Base-by-base conservation (phyloP, 2,113 vertebrate species). In the Antidorcas marsupialis region DNA sequence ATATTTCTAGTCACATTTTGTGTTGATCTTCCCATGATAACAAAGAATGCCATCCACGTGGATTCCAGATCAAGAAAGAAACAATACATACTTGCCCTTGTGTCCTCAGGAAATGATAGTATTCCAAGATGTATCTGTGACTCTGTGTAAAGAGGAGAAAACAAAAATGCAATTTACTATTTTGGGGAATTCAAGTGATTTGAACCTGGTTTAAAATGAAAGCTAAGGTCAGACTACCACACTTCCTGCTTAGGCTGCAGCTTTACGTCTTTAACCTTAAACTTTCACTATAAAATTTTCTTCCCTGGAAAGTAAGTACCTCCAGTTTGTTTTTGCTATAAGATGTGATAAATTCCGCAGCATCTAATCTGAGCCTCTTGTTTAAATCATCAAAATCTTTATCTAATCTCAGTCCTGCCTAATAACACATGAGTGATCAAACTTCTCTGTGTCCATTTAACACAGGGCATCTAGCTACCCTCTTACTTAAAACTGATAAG, bases 191-290 rank as follows among this genome's bases (percentile, higher is more conserved):
- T 92, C 36, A 81, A 90, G 50, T 47, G 47, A 84, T 79, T 25
- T 96, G 78, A 89, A 57, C 33, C 53, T 97, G 79, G 96, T 96
- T 95, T 87, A 94, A 96, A 90, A 90, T 87, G 92, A 95, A 97
- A 97, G 88, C 50, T 82, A 60, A 94, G 85, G 81, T 94, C 43
- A 87, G 89, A 85, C 85, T 78, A 83, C 36, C 62, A 67, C 8
- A 67, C 79, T 36, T 71, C 92, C 89, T 96, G 81, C 86, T 96
- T 89, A 82, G 86, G 62, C 43, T 71, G 79, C 39, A 84, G 55
- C 21, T 97, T 92, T 96, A 89, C 96, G n/a, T 95, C 86, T 93
- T 86, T 27, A 21, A 55, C 55, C 79, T 84, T 94, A 94, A 94
- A 95, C 87, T 92, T 87, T 95, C 36, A 87, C n/a, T 45, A 39